Evolutionary conservation across 2,113 vertebrate species (phyloP).

Genomic region (Sinocyclocheilus rhinocerous): DNA sequence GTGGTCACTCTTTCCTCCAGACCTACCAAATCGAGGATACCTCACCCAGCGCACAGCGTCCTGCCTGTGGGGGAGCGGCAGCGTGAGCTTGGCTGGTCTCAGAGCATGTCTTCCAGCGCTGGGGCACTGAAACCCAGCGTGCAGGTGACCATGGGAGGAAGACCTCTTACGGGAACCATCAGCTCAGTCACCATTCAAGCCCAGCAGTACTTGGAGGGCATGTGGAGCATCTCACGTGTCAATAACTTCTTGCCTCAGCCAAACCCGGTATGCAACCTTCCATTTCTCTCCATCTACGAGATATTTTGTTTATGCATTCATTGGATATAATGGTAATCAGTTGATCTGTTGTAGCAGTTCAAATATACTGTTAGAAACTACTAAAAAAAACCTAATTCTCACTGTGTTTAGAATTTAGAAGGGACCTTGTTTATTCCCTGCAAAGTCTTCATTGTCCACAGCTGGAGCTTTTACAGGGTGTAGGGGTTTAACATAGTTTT

Average conservation of each 20-base stretch:
- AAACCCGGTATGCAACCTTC: constrained; percentile 81
- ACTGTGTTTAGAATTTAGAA: neutral
- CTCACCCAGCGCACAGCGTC: constrained; percentile 66
- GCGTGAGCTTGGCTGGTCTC: constrained; percentile 81
- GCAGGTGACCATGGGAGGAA: constrained; percentile 89
- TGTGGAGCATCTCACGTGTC: constrained; percentile 93
- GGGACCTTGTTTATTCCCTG: neutral
- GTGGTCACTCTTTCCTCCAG: constrained; percentile 74
- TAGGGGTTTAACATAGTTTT: neutral
- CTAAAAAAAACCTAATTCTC: neutral
- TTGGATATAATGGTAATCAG: neutral
- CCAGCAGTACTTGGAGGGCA: constrained; percentile 93
- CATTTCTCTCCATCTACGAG: constrained; percentile 29
- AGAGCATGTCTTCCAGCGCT: constrained; percentile 56
- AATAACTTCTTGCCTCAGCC: constrained; percentile 90
- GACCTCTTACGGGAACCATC: constrained; percentile 81
- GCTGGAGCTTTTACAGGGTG: neutral
- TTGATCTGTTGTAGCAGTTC: neutral
- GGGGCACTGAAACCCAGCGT: constrained; percentile 82
- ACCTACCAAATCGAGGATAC: constrained; percentile 73
- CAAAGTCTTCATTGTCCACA: neutral
- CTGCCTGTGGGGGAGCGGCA: constrained; percentile 75
- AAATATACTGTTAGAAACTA: neutral
- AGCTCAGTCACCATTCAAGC: constrained; percentile 94
- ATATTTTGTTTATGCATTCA: neutral